Base-by-base conservation (phyloP, 2,113 vertebrate genomes). In the Ictalurus furcatus region DNA sequence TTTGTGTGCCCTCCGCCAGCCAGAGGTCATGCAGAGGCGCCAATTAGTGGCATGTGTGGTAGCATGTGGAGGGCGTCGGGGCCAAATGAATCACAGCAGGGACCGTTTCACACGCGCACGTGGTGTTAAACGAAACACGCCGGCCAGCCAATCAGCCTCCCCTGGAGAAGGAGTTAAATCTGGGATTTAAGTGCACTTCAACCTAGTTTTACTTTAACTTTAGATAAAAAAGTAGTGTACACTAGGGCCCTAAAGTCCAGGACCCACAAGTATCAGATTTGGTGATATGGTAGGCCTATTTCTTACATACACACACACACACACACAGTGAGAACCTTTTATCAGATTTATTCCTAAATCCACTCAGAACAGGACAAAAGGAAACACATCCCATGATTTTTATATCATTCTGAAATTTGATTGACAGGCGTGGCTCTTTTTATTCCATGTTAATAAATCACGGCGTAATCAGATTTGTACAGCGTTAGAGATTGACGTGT, bases 41-140 rank as follows among this genome's bases (percentile, higher is more conserved):
- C 95, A 96, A 96, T 96, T 96, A 95, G 93, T 94, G 92, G 93
- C 94, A 94, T 96, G 95, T 94, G 94, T 94, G 95, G 93, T 91
- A 88, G 92, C 93, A 92, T 94, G 95, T 95, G 94, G 94, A 92
- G 91, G 93, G 92, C 61, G 90, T 93, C 94, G 89, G 90, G 87
- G 90, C 89, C 92, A 93, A 92, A 92, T 93, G 93, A 91, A 91
- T 79, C 92, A 80, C 95, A 93, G 95, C 92, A 30, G 92, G 93
- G 83, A 88, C 90, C 61, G 78, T 92, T 95, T 94, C 93, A 95
- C 95, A 95, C 96, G 91, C 94, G 44, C 34, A 80, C 34, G 91
- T 90, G 7, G 90, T 94, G 95, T 94, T 93, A 96, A 95, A 95
- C 87, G 93, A 93, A 84, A 91, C 90, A 61, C 84, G 71, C 86